Conservation (phyloP, 2,113 vertebrate species). For the Numida meleagris region DNA sequence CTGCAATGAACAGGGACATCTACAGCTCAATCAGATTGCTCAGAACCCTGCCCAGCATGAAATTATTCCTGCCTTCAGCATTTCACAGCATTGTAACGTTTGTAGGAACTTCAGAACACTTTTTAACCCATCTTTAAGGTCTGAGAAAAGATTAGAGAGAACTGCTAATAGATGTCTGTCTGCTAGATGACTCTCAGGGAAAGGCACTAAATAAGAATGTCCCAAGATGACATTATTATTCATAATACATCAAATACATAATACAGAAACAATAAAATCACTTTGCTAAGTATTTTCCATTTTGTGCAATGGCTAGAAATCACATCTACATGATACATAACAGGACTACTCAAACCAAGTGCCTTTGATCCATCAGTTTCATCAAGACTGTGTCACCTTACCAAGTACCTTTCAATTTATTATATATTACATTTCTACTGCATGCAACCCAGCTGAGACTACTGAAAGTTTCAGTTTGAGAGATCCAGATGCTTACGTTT, state of each 20-base stretch:
- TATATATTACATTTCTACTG: background rate
- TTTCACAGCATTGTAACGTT: background rate
- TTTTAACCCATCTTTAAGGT: background rate
- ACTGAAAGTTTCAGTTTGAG: background rate
- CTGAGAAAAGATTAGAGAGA: background rate
- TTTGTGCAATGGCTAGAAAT: background rate
- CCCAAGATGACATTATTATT: background rate
- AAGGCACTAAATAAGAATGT: background rate
- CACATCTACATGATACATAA: background rate
- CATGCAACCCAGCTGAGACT: fast-evolving
- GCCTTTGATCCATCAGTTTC: background rate
- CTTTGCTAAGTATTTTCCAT: background rate
- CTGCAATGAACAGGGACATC: too few species aligned
- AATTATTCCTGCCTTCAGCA: background rate
- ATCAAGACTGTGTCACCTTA: background rate
- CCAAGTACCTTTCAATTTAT: background rate
- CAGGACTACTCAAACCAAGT: background rate
- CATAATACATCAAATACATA: background rate
- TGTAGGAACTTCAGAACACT: background rate
- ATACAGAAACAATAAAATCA: background rate
- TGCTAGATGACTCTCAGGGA: background rate
- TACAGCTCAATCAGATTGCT: too few species aligned
- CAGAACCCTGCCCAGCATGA: too few species aligned
- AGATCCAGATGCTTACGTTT: background rate
- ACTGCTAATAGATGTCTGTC: fast-evolving